These are phyloP conservation scores for Chymomyza caudatula DNA, from an alignment of 2,888 invertebrate genomes.

Conservation along the genomic window DNA sequence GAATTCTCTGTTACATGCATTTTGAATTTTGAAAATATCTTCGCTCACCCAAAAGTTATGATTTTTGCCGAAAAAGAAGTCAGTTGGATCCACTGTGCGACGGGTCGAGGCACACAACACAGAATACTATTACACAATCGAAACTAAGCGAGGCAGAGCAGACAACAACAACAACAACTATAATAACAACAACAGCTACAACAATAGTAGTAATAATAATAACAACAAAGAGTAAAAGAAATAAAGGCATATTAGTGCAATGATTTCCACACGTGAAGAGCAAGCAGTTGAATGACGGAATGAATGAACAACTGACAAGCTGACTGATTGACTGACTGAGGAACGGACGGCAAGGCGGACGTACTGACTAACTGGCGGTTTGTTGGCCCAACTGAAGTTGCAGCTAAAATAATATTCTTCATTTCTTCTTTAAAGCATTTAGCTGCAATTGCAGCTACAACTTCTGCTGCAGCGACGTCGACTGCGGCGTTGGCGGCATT, in stretches of 20 bases:
- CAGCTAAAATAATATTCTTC: conserved; percentile 15
- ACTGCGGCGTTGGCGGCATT: not conserved
- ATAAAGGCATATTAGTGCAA: conserved; percentile 60
- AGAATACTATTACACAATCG: conserved; percentile 67
- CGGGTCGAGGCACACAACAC: conserved; percentile 33
- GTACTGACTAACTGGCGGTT: conserved; percentile 7
- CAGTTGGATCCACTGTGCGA: no score
- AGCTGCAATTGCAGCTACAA: not conserved
- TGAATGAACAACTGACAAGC: conserved; percentile 16
- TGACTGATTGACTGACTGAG: conserved; percentile 31
- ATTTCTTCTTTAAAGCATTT: conserved; percentile 14
- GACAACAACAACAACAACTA: not conserved
- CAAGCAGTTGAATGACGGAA: not conserved
- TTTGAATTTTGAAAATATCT: no score
- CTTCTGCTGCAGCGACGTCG: not conserved
- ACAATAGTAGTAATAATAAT: not conserved
- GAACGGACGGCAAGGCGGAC: conserved; percentile 16
- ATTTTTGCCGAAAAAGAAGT: no score
- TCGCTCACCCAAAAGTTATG: no score
- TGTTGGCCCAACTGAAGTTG: conserved; percentile 14
- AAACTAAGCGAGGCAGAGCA: not conserved
- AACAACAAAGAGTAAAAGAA: conserved; percentile 30
- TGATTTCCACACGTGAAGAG: conserved; percentile 60
- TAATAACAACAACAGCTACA: not conserved
- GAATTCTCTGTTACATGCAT: no score